Percentiles rank a stretch among this genome's conserved stretches.
Conservation (phyloP, 2,888 invertebrate species). For the Aphidoletes aphidimyza region DNA sequence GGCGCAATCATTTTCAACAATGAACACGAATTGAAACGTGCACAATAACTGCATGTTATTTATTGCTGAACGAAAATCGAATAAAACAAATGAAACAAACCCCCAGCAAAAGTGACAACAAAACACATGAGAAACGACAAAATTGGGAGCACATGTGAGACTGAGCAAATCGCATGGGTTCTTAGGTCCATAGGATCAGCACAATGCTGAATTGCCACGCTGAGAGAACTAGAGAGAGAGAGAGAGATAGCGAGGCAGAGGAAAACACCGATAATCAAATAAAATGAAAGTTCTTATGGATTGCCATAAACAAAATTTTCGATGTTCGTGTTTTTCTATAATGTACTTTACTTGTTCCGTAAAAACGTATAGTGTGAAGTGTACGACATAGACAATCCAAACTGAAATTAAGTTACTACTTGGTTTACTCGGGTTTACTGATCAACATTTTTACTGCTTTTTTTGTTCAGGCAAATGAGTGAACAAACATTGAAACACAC, state of each 20-base stretch:
- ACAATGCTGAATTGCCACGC: not conserved
- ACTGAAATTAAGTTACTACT: too few relatives aligned
- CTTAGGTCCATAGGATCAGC: not conserved
- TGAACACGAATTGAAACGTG: constrained; percentile 30
- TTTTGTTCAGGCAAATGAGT: too few relatives aligned
- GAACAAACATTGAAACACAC: too few relatives aligned
- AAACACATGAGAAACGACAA: not conserved
- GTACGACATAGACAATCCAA: too few relatives aligned
- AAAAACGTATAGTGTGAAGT: too few relatives aligned
- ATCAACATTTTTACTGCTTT: too few relatives aligned
- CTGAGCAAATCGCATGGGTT: not conserved
- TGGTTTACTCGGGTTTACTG: too few relatives aligned
- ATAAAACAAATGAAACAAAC: constrained; percentile 47
- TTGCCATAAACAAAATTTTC: constrained; percentile 17
- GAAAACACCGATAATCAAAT: constrained; percentile 14
- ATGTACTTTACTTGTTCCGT: not conserved
- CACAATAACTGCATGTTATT: constrained; percentile 34
- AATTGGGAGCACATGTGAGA: not conserved
- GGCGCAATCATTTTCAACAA: constrained; percentile 33
- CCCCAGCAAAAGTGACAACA: constrained; percentile 40
- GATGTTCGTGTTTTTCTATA: not conserved
- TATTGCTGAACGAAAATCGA: constrained; percentile 36
- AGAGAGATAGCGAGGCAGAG: not conserved
- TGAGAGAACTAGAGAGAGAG: not conserved
- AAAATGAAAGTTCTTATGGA: constrained; percentile 42